Evolutionary conservation across 2,797 vertebrate species (phyloP).

Genomic region (Parotocinclus haroldoi): DNA sequence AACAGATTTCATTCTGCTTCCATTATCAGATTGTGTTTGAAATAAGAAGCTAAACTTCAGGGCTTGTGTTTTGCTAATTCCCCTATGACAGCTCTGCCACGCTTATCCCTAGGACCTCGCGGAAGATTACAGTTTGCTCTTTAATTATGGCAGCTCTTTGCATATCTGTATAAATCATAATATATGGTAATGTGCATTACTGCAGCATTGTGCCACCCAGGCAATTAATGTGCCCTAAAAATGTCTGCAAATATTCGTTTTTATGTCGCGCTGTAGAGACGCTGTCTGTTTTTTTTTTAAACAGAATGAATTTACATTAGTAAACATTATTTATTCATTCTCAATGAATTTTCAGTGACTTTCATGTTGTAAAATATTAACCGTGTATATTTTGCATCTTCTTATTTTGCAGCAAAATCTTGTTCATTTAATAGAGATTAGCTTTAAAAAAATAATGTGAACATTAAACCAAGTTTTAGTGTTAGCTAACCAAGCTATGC

Average conservation of each 20-base stretch:
- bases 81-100: constrained; percentile 67
- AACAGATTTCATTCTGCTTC: constrained; percentile 18
- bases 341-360: constrained; percentile 19
- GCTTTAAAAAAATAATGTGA: too few relatives aligned
- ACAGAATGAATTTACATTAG: constrained; percentile 30
- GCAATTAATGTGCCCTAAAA: constrained; percentile 74
- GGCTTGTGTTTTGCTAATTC: constrained; percentile 77
- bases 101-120: constrained; percentile 33
- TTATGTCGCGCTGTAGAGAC: constrained; percentile 33
- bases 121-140: constrained; percentile 72
- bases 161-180: constrained; percentile 77
- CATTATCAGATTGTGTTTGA: constrained; percentile 39
- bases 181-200: constrained; percentile 79
- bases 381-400: constrained; percentile 21
- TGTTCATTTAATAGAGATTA: too few relatives aligned
- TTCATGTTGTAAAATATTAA: constrained; percentile 12
- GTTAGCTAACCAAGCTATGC: too few relatives aligned
- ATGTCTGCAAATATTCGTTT: constrained; percentile 65
- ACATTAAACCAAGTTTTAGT: too few relatives aligned
- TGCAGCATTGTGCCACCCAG: constrained; percentile 62
- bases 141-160: constrained; percentile 79
- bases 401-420: too few relatives aligned
- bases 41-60: constrained; percentile 60
- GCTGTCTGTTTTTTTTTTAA: constrained; percentile 30
- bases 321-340: constrained; percentile 30